phyloP scores from a whole-genome alignment of 1,140 invertebrate species.

The Limonius californicus region DNA sequence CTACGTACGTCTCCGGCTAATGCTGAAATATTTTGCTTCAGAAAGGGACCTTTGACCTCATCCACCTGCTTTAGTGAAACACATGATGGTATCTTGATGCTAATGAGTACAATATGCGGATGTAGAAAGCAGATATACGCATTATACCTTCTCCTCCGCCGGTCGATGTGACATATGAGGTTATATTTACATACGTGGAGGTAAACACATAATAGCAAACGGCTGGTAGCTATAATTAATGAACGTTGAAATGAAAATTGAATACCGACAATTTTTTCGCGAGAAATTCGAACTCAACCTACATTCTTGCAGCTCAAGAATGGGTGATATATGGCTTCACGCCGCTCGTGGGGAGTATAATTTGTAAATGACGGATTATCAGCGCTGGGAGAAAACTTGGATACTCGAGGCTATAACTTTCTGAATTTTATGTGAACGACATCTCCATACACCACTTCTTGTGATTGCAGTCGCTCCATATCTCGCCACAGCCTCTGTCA shows the following conservation, averaged over 20 bases:
- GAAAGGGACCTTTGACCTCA: conserved; percentile 4
- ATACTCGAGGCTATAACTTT: neutral
- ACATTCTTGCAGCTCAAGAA: neutral
- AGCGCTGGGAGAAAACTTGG: neutral
- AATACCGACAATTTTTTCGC: neutral
- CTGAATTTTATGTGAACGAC: neutral
- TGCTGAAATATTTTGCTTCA: neutral
- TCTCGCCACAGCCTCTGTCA: conserved; percentile 10
- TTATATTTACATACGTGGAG: conserved; percentile 6
- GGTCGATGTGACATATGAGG: neutral
- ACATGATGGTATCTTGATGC: neutral
- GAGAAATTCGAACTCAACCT: too few species aligned
- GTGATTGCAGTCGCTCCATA: conserved; percentile 10
- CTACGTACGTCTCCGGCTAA: neutral
- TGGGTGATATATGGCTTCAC: neutral
- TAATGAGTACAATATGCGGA: conserved; percentile 9
- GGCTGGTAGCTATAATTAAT: conserved; percentile 7
- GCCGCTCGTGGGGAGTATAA: neutral
- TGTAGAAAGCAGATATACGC: conserved; percentile 4
- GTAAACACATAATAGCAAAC: conserved; percentile 4
- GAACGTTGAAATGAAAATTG: neutral
- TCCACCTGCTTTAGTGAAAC: conserved; percentile 1
- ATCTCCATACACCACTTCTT: conserved; percentile 11
- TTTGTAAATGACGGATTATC: neutral
- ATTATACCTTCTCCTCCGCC: neutral